Evolutionary conservation across 1,140 invertebrate genomes (phyloP).

Genomic region (Phymastichus coffea): DNA sequence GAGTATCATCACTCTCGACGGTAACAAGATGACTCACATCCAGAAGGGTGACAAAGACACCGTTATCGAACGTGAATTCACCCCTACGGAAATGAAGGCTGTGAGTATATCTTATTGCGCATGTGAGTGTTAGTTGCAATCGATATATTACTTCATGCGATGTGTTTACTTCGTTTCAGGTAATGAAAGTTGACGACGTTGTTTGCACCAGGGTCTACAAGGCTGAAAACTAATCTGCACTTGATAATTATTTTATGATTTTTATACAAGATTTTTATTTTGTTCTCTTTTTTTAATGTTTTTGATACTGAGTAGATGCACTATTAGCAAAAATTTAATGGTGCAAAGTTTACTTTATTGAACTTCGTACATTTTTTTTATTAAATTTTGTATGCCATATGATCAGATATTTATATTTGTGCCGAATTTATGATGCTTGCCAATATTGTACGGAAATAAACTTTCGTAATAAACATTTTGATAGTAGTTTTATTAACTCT

Average conservation of each 20-base stretch:
- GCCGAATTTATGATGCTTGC: constrained; percentile 8
- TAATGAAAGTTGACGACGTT: constrained; percentile 70
- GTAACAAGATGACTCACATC: constrained; percentile 70
- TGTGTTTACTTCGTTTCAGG: constrained; percentile 54
- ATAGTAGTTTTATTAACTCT: background rate
- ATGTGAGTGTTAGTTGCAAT: background rate
- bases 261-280: no score
- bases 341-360: no score
- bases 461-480: constrained; percentile 14
- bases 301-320: no score
- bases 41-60: constrained; percentile 68
- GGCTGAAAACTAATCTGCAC: constrained; percentile 55
- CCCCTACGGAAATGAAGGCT: constrained; percentile 71
- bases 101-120: constrained; percentile 37
- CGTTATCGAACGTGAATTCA: constrained; percentile 65
- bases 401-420: no score
- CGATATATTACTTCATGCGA: background rate
- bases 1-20: constrained; percentile 65
- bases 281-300: no score
- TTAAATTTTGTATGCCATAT: no score
- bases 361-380: no score
- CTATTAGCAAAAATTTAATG: no score
- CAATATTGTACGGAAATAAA: constrained; percentile 18
- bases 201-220: constrained; percentile 75
- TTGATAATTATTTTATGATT: no score